Base-by-base conservation (phyloP, 1,140 invertebrate species). In the Tetraneura akinire region DNA sequence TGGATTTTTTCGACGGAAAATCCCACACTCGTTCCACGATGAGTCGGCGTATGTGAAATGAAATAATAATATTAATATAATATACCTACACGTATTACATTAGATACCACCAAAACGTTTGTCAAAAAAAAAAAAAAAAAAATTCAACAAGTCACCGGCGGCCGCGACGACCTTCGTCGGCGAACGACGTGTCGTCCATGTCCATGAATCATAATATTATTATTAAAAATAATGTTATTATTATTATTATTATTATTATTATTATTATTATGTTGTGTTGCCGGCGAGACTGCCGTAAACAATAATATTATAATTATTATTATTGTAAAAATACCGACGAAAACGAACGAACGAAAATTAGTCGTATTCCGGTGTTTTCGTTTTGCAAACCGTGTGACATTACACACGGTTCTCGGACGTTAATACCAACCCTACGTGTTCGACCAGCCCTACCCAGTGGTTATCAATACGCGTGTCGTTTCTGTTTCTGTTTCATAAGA, bases 101-200 rank as follows among this genome's bases (percentile, higher is more conserved):
- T n/a, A n/a, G n/a, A n/a, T n/a, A 66, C 5, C 14, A 6, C 57
- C 23, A 42, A 68, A 68, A 68, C 32, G 26, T 14, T 45, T 45
- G 64, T 68, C 37, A 68, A 68, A 47, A 68, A 45, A 45, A n/a
- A n/a, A n/a, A n/a, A n/a, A n/a, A n/a, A n/a, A n/a, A n/a, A n/a
- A n/a, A n/a, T n/a, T 68, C 64, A 68, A 68, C 64, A 68, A 68
- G 64, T 68, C 64, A 68, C 37, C 13, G 8, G 16, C 16, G 16
- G 13, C 13, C 14, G 18, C 57, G 6, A 68, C 37, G 64, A 68
- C 64, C 32, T 68, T 68, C 64, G 62, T 37, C 3, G 32, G 32
- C 32, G 64, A 18, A 13, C 21, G n/a, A 10, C 45, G 13, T 45
- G 64, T 68, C 32, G 32, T 37, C n/a, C n/a, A n/a, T n/a, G n/a